Conservation (phyloP, 1,140 invertebrate genomes). For the Zaprionus camerounensis region DNA sequence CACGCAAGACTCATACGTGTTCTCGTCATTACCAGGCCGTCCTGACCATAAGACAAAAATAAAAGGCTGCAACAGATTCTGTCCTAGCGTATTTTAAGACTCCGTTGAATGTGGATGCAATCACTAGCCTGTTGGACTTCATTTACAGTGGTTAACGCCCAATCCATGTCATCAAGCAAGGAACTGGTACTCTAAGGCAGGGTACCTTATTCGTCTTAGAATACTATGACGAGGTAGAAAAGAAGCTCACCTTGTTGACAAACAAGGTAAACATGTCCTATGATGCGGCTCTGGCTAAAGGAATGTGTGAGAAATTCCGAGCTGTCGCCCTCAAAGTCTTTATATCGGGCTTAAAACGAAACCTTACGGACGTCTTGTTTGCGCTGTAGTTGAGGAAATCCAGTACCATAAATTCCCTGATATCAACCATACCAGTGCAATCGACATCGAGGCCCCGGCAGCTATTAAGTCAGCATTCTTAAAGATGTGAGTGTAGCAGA, state of each 20-base stretch:
- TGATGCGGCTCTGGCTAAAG: background rate
- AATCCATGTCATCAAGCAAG: background rate
- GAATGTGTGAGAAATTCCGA: background rate
- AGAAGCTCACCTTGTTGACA: background rate
- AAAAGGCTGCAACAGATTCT: background rate
- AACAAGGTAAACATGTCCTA: background rate
- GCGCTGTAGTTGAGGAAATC: background rate
- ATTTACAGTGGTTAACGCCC: background rate
- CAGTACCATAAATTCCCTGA: background rate
- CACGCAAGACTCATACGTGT: no score
- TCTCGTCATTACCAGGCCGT: no score
- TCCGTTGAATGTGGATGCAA: background rate
- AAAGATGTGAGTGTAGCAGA: background rate
- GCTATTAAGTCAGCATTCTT: background rate
- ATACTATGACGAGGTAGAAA: background rate
- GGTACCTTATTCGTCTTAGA: background rate
- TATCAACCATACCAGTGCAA: background rate
- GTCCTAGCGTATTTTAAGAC: background rate
- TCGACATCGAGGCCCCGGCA: background rate
- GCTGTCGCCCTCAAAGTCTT: background rate
- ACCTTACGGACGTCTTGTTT: background rate
- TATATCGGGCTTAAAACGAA: background rate
- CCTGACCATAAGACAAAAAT: background rate
- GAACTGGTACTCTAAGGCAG: background rate
- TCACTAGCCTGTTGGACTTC: background rate